phyloP scores from a whole-genome alignment of 2,113 vertebrate genomes.

The Anolis sagrei region DNA sequence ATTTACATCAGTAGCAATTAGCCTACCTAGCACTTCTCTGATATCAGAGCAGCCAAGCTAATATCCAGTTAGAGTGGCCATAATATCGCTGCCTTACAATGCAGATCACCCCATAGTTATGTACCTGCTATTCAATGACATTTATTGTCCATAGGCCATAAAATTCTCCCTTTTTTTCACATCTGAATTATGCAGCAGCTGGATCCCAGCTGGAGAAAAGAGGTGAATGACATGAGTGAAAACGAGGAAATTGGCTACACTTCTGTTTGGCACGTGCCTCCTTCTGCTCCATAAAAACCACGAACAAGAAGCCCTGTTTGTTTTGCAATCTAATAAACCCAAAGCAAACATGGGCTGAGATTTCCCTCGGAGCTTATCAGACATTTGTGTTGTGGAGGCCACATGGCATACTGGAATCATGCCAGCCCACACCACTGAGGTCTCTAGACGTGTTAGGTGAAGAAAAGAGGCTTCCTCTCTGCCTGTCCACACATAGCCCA shows the following conservation, averaged over 20 bases:
- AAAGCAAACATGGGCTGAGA: constrained; percentile 20
- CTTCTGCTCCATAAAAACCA: background rate
- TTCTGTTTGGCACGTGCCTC: background rate
- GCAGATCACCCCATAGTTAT: background rate
- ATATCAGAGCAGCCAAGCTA: background rate
- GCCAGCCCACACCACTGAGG: background rate
- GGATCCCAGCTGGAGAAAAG: background rate
- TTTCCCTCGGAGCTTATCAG: constrained; percentile 7
- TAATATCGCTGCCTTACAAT: background rate
- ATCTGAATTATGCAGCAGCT: background rate
- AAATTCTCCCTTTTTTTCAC: background rate
- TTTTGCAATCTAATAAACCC: constrained; percentile 29
- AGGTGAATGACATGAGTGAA: background rate
- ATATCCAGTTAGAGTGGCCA: background rate
- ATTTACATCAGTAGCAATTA: background rate
- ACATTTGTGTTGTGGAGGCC: background rate
- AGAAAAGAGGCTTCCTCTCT: too few species aligned
- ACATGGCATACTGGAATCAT: background rate
- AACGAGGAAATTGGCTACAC: too few species aligned
- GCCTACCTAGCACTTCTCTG: background rate
- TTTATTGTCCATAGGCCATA: background rate
- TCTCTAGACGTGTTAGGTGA: background rate
- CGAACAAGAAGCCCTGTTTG: background rate
- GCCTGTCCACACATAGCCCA: too few species aligned
- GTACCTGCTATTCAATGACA: background rate